A percentile compares a stretch with the other conserved stretches of the same genome.
These are phyloP conservation scores for Melanaphis sacchari DNA, from an alignment of 1,140 invertebrate species.

Conservation along the genomic window DNA sequence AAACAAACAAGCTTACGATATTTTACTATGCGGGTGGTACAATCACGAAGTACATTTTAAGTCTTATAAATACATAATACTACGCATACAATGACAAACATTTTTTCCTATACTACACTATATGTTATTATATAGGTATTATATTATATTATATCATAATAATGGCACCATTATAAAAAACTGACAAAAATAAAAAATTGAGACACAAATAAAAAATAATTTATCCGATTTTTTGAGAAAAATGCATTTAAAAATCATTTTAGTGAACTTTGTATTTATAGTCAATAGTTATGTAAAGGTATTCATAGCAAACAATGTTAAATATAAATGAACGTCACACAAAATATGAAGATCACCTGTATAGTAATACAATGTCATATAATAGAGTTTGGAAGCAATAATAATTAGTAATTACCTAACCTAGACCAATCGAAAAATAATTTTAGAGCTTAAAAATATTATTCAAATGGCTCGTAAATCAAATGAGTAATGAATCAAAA, in stretches of 20 bases:
- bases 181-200: not conserved
- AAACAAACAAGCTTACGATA: conserved; percentile 19
- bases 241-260: not conserved
- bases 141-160: not conserved
- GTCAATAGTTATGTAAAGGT: not conserved
- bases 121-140: not conserved
- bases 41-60: conserved; percentile 34
- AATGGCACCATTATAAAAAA: not conserved
- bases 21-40: conserved; percentile 38
- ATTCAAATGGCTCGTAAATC: no score
- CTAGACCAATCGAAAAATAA: no score
- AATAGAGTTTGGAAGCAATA: no score
- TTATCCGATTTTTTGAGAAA: not conserved
- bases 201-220: not conserved
- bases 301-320: not conserved
- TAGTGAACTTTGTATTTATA: not conserved
- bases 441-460: no score
- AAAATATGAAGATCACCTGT: no score
- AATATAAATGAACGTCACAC: no score
- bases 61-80: not conserved
- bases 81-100: not conserved
- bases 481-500: no score
- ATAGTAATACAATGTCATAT: no score
- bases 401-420: no score
- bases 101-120: not conserved